These are phyloP conservation scores for Bungarus multicinctus DNA, from an alignment of 2,113 vertebrate genomes.

Conservation along the genomic window DNA sequence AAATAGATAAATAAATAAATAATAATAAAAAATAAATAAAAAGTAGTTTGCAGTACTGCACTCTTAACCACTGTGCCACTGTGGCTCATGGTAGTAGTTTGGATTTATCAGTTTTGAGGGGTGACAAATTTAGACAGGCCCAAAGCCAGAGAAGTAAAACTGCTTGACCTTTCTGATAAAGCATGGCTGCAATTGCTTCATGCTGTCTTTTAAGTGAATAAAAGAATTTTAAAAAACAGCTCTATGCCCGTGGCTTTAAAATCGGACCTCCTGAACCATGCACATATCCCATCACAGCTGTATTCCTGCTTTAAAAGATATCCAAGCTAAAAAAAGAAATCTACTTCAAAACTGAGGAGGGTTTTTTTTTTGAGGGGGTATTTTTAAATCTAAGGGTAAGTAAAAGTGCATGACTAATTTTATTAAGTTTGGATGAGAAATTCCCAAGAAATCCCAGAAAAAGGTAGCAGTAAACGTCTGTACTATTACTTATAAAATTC, in stretches of 20 bases:
- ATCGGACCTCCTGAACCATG: not conserved
- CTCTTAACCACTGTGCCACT: no score
- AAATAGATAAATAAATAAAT: no score
- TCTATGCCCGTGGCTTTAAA: not conserved
- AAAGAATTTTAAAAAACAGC: not conserved
- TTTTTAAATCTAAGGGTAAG: not conserved
- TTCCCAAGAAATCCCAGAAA: not conserved
- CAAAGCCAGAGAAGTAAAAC: not conserved
- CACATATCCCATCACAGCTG: not conserved
- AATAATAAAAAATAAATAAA: no score
- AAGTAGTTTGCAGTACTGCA: no score
- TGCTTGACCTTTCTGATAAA: not conserved
- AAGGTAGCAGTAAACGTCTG: not conserved
- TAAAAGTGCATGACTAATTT: not conserved
- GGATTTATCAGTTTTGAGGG: not conserved
- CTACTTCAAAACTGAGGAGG: not conserved
- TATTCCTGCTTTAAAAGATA: not conserved
- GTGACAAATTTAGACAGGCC: not conserved
- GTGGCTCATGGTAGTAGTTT: not conserved
- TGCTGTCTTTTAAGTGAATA: not conserved
- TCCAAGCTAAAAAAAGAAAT: not conserved
- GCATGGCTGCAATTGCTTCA: not conserved
- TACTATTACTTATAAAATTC: not conserved
- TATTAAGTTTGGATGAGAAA: not conserved
- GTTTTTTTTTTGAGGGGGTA: not conserved